phyloP scores from a whole-genome alignment of 2,888 invertebrate species.

The Yponomeuta cagnagella region DNA sequence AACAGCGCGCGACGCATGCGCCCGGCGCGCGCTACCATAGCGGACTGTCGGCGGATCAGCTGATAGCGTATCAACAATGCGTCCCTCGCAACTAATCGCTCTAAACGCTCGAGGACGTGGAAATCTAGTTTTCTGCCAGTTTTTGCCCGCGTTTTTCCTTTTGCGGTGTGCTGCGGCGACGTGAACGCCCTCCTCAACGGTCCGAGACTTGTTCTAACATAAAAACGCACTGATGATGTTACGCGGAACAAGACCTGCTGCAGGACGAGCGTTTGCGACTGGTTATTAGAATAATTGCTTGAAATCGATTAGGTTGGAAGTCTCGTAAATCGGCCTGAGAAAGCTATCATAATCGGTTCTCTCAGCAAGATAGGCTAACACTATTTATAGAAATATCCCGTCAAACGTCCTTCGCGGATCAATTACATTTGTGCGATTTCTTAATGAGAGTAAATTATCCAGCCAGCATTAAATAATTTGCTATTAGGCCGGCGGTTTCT shows the following conservation, averaged over 20 bases:
- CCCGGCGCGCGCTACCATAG: constrained; percentile 62
- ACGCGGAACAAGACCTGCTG: constrained; percentile 59
- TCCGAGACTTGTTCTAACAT: constrained; percentile 41
- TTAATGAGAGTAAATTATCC: constrained; percentile 11
- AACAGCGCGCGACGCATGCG: constrained; percentile 45
- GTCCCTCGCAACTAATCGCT: constrained; percentile 60
- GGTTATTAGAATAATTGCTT: constrained; percentile 52
- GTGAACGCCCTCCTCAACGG: constrained; percentile 42
- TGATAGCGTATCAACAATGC: constrained; percentile 72
- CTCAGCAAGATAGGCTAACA: neutral
- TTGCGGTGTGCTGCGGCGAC: constrained; percentile 30
- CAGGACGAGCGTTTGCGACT: constrained; percentile 35
- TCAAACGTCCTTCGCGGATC: neutral
- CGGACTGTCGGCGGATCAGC: constrained; percentile 65
- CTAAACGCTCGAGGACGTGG: constrained; percentile 59
- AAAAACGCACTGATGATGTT: constrained; percentile 51
- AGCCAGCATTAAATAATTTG: neutral
- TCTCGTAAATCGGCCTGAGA: constrained; percentile 5
- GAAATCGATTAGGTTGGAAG: constrained; percentile 44
- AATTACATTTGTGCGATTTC: constrained; percentile 12
- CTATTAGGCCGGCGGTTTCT: constrained; percentile 2
- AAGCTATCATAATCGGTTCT: constrained; percentile 6
- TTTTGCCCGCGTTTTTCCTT: constrained; percentile 43
- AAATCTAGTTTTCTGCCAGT: constrained; percentile 69
- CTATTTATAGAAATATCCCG: constrained; percentile 11